Percentiles rank a stretch among this genome's conserved stretches.
These are phyloP conservation scores for Microcebus ravelobensis DNA, from an alignment of 2,113 vertebrate genomes.

Conservation along the genomic window DNA sequence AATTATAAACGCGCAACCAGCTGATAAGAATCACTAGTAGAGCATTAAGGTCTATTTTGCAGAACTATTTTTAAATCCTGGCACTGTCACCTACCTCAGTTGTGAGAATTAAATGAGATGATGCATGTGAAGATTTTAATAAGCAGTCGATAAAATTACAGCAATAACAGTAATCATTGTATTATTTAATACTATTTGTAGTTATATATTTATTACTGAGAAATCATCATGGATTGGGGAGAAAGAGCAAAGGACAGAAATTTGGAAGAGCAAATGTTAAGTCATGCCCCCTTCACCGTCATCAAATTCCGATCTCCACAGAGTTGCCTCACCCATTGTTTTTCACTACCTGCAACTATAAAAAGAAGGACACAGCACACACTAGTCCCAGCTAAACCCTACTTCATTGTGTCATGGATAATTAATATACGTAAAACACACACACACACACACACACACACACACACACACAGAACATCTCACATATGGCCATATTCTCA, in stretches of 20 bases:
- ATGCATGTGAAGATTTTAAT: background rate
- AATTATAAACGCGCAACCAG: background rate
- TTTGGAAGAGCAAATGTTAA: background rate
- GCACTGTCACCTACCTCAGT: background rate
- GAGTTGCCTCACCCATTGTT: background rate
- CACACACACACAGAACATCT: background rate
- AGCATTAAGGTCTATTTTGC: background rate
- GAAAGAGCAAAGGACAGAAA: background rate
- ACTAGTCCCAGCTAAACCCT: background rate
- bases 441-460: too few relatives aligned
- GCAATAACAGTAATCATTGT: background rate
- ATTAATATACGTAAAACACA: background rate
- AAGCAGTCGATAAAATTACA: background rate
- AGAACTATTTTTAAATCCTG: background rate
- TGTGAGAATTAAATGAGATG: slow-evolving; percentile 25
- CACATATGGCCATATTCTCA: background rate
- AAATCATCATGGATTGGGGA: background rate
- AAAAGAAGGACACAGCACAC: background rate
- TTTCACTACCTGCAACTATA: background rate
- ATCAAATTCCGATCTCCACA: background rate
- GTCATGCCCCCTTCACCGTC: background rate
- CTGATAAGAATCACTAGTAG: background rate
- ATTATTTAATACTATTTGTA: background rate
- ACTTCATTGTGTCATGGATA: background rate
- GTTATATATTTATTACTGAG: background rate